Percentiles rank a stretch among this genome's conserved stretches.
Conservation (phyloP, 2,888 invertebrate species). For the Nemoura dubitans region DNA sequence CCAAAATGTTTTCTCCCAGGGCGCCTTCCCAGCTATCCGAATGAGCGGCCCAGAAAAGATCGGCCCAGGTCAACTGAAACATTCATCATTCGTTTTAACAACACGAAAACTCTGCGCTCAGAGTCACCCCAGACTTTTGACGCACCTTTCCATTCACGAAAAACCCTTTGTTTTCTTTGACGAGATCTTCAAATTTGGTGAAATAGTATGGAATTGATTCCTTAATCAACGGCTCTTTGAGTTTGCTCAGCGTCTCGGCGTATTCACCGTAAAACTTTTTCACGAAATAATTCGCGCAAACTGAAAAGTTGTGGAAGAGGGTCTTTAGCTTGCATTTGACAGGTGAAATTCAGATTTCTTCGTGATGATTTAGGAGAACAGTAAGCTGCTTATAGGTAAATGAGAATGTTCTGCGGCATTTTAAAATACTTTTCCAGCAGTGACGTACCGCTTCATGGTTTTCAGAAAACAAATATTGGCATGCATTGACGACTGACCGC, state of each 20-base stretch:
- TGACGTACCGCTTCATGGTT: neutral
- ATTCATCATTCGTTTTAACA: neutral
- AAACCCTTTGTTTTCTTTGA: conserved; percentile 7
- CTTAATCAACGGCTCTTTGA: conserved; percentile 15
- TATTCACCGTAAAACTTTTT: conserved; percentile 53
- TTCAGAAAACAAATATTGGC: too few relatives aligned
- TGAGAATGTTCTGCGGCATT: neutral
- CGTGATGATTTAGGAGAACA: neutral
- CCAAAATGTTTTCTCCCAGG: conserved; percentile 64
- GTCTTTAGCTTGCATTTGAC: neutral
- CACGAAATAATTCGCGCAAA: neutral
- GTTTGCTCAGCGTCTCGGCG: conserved; percentile 59
- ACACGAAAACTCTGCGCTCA: neutral
- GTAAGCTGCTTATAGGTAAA: neutral
- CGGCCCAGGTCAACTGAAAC: conserved; percentile 71
- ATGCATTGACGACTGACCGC: too few relatives aligned
- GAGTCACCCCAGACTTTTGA: neutral
- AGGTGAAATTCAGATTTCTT: neutral
- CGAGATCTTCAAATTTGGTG: neutral
- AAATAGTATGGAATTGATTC: neutral
- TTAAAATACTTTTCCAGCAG: neutral
- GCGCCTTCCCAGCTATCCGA: conserved; percentile 69
- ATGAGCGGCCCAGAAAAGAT: conserved; percentile 68
- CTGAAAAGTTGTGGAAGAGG: neutral
- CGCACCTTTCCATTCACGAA: conserved; percentile 44